Percentiles rank a stretch among this genome's conserved stretches.
phyloP scores from a whole-genome alignment of 2,113 vertebrate species.

The Trogon melanurus region DNA sequence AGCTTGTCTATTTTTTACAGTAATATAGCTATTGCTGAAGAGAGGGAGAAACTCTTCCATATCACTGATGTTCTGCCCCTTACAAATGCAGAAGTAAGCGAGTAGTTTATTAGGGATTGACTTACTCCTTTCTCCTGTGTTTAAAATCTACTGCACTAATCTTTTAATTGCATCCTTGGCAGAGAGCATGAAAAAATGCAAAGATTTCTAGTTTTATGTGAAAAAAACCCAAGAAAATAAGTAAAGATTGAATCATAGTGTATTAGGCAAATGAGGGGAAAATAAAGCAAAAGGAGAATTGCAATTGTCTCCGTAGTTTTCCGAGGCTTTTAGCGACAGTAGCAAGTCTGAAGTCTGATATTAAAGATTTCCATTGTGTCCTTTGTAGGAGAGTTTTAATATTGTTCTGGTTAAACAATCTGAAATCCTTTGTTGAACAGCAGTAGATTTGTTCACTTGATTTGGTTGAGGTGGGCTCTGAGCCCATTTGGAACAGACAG shows the following conservation, averaged over 20 bases:
- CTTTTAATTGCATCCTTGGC: background rate
- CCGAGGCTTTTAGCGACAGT: background rate
- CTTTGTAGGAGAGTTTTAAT: background rate
- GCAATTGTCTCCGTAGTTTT: background rate
- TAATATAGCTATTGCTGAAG: background rate
- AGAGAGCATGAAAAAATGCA: background rate
- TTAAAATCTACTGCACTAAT: background rate
- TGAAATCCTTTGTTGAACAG: background rate
- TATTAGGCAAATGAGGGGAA: constrained; percentile 6
- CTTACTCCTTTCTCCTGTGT: background rate
- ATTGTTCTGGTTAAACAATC: background rate
- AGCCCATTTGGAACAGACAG: background rate
- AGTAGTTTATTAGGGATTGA: background rate
- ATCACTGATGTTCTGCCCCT: background rate
- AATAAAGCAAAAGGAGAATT: constrained; percentile 11
- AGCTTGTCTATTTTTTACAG: background rate
- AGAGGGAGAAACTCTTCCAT: background rate
- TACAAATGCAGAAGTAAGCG: background rate
- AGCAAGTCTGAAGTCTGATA: constrained; percentile 29
- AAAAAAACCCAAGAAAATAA: background rate
- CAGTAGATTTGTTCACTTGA: background rate
- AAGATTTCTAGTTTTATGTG: constrained; percentile 46
- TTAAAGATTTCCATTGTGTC: constrained; percentile 31
- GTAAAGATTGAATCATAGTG: constrained; percentile 2
- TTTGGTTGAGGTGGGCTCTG: background rate